Evolutionary conservation across 2,888 invertebrate genomes (phyloP).

Genomic region (Lycocerus yunnanus): DNA sequence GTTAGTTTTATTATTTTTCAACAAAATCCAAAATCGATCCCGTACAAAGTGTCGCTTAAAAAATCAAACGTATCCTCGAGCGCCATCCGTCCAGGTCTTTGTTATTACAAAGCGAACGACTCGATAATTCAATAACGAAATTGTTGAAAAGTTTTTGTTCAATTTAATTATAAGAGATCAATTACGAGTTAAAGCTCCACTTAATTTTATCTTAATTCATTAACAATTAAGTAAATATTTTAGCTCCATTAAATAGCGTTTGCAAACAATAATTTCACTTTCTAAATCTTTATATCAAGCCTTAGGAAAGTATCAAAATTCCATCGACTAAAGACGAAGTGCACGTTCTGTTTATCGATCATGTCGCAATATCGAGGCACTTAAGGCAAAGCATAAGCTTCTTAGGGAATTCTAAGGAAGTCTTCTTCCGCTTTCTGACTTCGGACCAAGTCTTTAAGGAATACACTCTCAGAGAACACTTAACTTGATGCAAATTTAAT

Average conservation of each 20-base stretch:
- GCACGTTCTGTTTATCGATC: constrained; percentile 51
- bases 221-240: not conserved
- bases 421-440: constrained; percentile 48
- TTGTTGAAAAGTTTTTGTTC: not conserved
- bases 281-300: constrained; percentile 1
- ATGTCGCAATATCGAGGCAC: constrained; percentile 54
- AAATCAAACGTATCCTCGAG: not conserved
- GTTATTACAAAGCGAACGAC: not conserved
- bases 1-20: not conserved
- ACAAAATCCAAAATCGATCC: not conserved
- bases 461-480: constrained; percentile 50
- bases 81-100: not conserved
- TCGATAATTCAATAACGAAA: not conserved
- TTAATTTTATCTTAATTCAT: not conserved
- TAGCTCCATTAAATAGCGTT: not conserved
- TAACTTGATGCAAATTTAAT: constrained; percentile 59
- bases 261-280: not conserved
- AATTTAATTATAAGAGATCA: not conserved
- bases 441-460: constrained; percentile 47
- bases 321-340: constrained; percentile 29
- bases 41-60: not conserved
- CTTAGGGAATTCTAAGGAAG: constrained; percentile 55
- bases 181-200: not conserved
- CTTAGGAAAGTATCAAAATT: constrained; percentile 27
- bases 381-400: constrained; percentile 54